A percentile compares a stretch with the other conserved stretches of the same genome.
Conservation (phyloP, 1,140 invertebrate species). For the Hyphantria cunea region DNA sequence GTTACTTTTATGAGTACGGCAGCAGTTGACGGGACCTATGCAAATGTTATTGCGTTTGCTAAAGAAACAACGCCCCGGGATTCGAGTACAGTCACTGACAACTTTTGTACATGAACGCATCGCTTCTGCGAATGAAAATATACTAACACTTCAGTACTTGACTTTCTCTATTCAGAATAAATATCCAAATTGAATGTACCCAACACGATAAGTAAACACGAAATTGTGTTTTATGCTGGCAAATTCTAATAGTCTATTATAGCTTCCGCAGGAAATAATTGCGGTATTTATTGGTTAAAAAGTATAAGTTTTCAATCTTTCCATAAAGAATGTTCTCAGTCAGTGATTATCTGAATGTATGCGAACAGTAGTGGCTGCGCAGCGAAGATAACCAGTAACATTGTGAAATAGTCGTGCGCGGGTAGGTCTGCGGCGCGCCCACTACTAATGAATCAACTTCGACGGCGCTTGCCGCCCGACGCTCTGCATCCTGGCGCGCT, state of each 20-base stretch:
- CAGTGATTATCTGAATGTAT: slow-evolving; percentile 42
- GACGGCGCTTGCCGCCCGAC: slow-evolving; percentile 38
- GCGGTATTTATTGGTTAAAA: slow-evolving; percentile 21
- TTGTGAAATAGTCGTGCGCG: slow-evolving; percentile 34
- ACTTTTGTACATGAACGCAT: too few relatives aligned
- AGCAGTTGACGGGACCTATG: slow-evolving; percentile 57
- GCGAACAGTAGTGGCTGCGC: slow-evolving; percentile 43
- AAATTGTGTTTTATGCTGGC: too few relatives aligned
- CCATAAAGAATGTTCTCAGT: slow-evolving; percentile 30
- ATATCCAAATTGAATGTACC: too few relatives aligned
- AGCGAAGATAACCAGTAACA: slow-evolving; percentile 51
- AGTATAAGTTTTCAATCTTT: slow-evolving; percentile 21
- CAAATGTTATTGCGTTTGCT: slow-evolving; percentile 61
- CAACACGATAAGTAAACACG: too few relatives aligned
- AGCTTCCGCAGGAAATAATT: slow-evolving; percentile 4
- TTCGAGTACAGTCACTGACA: slow-evolving; percentile 2
- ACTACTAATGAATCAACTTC: slow-evolving; percentile 59
- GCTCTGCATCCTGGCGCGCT: slow-evolving; percentile 49
- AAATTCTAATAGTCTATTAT: too few relatives aligned
- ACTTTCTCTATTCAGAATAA: too few relatives aligned
- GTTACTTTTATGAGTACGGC: slow-evolving; percentile 56
- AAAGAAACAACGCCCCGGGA: slow-evolving; percentile 40
- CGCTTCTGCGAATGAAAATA: too few relatives aligned
- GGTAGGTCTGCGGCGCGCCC: slow-evolving; percentile 30
- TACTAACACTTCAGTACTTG: too few relatives aligned